Conservation (phyloP, 1,140 invertebrate species). For the Bombus terrestris region DNA sequence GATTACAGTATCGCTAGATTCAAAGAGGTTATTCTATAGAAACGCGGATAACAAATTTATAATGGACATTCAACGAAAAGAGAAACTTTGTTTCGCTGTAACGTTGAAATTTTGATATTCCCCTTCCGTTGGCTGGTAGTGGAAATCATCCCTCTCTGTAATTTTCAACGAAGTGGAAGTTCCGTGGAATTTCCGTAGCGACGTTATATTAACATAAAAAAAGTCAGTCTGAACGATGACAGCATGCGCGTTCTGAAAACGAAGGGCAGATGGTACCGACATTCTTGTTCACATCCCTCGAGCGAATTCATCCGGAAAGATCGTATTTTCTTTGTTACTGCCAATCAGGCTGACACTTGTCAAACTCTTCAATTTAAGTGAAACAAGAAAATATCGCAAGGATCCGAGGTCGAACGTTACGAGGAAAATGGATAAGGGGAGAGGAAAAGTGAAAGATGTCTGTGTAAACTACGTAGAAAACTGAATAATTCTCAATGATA, state of each 20-base stretch:
- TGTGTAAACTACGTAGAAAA: background rate
- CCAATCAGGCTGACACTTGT: conserved; percentile 51
- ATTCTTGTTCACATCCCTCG: conserved; percentile 30
- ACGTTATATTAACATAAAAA: conserved; percentile 12
- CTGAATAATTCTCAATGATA: background rate
- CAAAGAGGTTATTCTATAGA: background rate
- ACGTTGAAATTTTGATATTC: background rate
- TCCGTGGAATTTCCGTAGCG: background rate
- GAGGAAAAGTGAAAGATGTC: background rate
- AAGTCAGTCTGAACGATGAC: background rate
- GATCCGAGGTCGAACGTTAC: background rate
- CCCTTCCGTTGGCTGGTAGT: background rate
- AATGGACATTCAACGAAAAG: background rate
- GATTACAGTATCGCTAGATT: background rate
- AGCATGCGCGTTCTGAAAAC: conserved; percentile 9
- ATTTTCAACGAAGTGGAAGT: background rate
- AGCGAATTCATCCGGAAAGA: conserved; percentile 39
- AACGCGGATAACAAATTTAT: background rate
- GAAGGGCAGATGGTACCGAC: conserved; percentile 44
- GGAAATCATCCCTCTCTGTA: background rate
- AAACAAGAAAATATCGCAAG: conserved; percentile 15
- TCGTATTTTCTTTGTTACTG: conserved; percentile 62
- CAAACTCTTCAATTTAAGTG: conserved; percentile 20
- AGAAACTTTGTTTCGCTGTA: background rate
- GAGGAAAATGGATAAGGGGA: background rate